Conservation (phyloP, 2,888 invertebrate species). For the Apantesis nais region DNA sequence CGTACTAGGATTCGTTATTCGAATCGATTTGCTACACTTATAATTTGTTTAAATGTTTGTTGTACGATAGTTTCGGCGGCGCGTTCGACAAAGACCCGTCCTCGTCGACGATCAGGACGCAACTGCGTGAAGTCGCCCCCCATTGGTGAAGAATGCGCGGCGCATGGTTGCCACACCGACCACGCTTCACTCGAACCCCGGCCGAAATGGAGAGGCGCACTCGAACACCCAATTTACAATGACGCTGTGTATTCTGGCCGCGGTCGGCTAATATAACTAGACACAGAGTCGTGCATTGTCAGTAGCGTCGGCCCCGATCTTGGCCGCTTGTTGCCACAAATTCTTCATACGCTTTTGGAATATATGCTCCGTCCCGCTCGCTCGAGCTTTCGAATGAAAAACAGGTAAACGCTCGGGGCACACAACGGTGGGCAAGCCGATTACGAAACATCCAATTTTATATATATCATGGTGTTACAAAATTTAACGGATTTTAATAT, state of each 20-base stretch:
- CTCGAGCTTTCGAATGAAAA: constrained; percentile 69
- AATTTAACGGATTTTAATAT: constrained; percentile 62
- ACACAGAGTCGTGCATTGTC: constrained; percentile 82
- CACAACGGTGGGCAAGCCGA: constrained; percentile 61
- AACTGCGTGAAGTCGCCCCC: constrained; percentile 81
- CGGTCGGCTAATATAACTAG: constrained; percentile 79
- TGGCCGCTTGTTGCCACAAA: constrained; percentile 72
- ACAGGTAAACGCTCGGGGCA: constrained; percentile 76
- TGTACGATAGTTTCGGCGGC: constrained; percentile 74
- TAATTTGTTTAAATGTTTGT: constrained; percentile 74
- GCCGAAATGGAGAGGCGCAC: constrained; percentile 68
- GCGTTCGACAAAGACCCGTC: constrained; percentile 70
- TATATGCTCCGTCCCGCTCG: constrained; percentile 72
- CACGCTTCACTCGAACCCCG: constrained; percentile 72
- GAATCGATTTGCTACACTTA: constrained; percentile 70
- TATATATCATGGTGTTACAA: constrained; percentile 54
- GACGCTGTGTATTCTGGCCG: constrained; percentile 62
- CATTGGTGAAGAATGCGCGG: constrained; percentile 83
- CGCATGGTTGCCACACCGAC: constrained; percentile 83
- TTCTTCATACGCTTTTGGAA: constrained; percentile 75
- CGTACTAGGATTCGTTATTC: constrained; percentile 55
- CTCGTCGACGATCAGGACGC: constrained; percentile 67
- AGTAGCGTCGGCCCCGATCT: constrained; percentile 80
- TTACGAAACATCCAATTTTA: constrained; percentile 57
- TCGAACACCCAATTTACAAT: constrained; percentile 63